Conservation (phyloP, 2,888 invertebrate species). For the Plutella xylostella region DNA sequence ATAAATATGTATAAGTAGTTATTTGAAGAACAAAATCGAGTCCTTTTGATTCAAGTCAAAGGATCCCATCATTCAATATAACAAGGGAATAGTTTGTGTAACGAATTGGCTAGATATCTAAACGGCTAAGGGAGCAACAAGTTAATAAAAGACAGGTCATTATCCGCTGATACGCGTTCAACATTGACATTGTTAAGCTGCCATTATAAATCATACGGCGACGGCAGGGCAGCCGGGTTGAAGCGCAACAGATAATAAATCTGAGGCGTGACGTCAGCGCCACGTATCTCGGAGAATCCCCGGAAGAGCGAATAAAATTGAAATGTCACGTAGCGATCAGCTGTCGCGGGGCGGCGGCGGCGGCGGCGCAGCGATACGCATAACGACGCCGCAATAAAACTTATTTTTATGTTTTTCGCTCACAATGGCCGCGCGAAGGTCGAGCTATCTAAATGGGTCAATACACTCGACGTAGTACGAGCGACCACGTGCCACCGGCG, state of each 20-base stretch:
- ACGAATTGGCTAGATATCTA: no score
- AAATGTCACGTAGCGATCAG: conserved; percentile 71
- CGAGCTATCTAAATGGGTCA: conserved; percentile 71
- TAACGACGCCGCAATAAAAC: conserved; percentile 70
- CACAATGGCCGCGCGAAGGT: conserved; percentile 71
- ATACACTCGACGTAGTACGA: conserved; percentile 68
- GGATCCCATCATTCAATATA: no score
- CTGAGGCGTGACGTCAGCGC: conserved; percentile 61
- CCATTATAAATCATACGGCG: conserved; percentile 42
- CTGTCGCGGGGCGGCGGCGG: conserved; percentile 46
- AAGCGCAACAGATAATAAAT: conserved; percentile 56
- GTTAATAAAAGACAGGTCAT: not conserved
- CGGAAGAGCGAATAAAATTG: conserved; percentile 69
- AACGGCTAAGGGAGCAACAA: no score
- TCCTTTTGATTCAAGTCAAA: no score
- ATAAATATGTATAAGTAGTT: no score
- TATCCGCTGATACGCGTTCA: conserved; percentile 20
- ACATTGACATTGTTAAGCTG: conserved; percentile 38
- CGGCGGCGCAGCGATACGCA: conserved; percentile 49
- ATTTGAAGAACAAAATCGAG: no score
- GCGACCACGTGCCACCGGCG: conserved; percentile 68
- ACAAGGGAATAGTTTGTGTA: no score
- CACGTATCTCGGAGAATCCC: conserved; percentile 67
- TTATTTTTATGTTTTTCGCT: conserved; percentile 71
- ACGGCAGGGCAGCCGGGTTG: conserved; percentile 33